Base-by-base conservation (phyloP, 2,113 vertebrate genomes). In the Tetrax tetrax region DNA sequence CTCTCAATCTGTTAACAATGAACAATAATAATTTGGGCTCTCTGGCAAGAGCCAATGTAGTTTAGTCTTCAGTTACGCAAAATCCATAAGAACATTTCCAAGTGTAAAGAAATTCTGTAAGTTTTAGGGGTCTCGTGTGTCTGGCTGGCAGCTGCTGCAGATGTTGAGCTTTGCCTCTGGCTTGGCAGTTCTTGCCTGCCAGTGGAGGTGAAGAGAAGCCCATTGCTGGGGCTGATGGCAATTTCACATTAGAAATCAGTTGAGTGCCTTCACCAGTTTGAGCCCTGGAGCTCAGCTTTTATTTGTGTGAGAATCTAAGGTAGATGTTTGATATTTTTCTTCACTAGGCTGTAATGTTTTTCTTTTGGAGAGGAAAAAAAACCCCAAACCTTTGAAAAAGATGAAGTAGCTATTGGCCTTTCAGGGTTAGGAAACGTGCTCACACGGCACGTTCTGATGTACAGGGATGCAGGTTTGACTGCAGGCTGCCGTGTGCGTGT, bases 81-180 rank as follows among this genome's bases (percentile, higher is more conserved):
- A 31, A 38, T 16, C 12, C 61, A 0, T 68, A 23, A 45, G 57
- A 28, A 6, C 12, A 4, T 43, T 72, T 51, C 35, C 10, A 24
- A 37, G 33, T 20, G 25, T 8, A 4, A 38, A 68, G 20, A 2
- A 64, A 21, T 60, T 4, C 1, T 5, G 4, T 50, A 1, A 4
- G 4, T 9, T 18, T 13, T 60, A 19, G 43, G 17, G 14, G 25
- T 19, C 0, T 21, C 8, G 4, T 9, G 4, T 9, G 16, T 27
- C 22, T 28, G 37, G 22, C 35, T 43, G 45, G 50, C 9, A 48
- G 78, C 41, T 72, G 54, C 17, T 53, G 50, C n/a, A 14, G 38
- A 3, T 54, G n/a, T 7, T 0, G 31, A 28, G 23, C 33, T 3
- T 28, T 37, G 28, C 43, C 13, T 4, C 12, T 57, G 0, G 4